Evolutionary conservation across 1,140 invertebrate genomes (phyloP), one percentile per base, ranked within the genome.

Genomic region (Ladona fulva): DNA sequence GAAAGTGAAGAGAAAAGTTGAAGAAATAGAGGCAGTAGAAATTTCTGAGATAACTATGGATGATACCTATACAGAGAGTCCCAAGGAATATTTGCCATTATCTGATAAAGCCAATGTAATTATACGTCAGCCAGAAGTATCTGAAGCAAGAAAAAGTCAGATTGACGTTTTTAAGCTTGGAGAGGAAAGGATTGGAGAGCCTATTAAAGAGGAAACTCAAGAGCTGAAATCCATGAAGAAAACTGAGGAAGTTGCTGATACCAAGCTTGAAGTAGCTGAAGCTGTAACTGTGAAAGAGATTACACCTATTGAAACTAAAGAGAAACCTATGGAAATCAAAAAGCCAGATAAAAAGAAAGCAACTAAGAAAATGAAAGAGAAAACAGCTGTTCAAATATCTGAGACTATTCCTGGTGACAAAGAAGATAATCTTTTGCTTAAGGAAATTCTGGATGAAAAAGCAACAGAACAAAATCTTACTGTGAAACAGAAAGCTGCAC

Each of bases 21-120:
- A 82, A 16, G 80, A 81, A 77, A 42, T 81, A 76, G 42, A 80
- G 76, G 77, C 83, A 77, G 75, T 78, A 77, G 80, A 78, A 11
- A 78, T 76, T 59, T 37, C 42, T 78, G 77, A 75, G 74, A 52
- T 79, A 25, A 25, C 42, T 42, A 52, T 75, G 44, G 44, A 78
- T 75, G 74, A 76, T 42, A 25, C 24, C 25, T 22, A 29, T 19
- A 16, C 66, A 10, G 8, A 19, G n/a, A n/a, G 78, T 3, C 42
- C n/a, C 42, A 42, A 76, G 37, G 74, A 78, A 42, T 16, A 66
- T 66, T 19, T 66, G 5, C 52, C 3, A 19, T 5, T 12, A 19
- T 66, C 52, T 22, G 16, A 66, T 22, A 66, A 66, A 12, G 52
- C 52, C 5, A 66, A 66, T 66, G 52, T 66, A 66, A 37, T 37